Evolutionary conservation across 2,113 vertebrate species (phyloP).

Genomic region (Ceyx margarethae): DNA sequence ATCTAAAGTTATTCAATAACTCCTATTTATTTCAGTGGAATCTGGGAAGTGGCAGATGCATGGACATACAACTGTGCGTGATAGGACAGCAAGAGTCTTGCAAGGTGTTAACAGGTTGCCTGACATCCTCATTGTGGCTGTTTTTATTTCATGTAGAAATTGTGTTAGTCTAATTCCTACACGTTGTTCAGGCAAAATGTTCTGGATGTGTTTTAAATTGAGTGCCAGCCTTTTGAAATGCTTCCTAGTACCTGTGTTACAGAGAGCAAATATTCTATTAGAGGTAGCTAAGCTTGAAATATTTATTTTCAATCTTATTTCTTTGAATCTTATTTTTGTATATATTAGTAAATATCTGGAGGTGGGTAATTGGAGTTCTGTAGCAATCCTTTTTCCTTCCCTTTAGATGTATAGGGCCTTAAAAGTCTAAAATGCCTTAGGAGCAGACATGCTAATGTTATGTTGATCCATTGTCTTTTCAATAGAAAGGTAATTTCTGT

Average conservation of each 20-base stretch:
- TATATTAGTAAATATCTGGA: conserved; percentile 39
- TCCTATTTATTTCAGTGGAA: not conserved
- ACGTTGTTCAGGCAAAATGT: not conserved
- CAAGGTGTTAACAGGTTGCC: not conserved
- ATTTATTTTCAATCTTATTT: not conserved
- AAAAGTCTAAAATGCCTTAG: not conserved
- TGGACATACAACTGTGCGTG: not conserved
- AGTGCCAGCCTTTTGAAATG: not conserved
- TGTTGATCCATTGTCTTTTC: not conserved
- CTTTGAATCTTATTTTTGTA: not conserved
- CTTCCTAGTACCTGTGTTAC: not conserved
- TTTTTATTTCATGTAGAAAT: not conserved
- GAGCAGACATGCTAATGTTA: not conserved
- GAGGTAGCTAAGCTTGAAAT: not conserved
- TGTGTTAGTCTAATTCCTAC: not conserved
- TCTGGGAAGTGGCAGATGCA: not conserved
- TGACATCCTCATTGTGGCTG: not conserved
- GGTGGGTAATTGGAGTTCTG: conserved; percentile 3
- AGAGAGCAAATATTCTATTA: not conserved
- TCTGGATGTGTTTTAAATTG: not conserved
- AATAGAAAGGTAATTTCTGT: not conserved
- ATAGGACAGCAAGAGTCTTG: not conserved
- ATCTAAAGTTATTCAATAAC: conserved; percentile 35
- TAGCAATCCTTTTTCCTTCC: not conserved
- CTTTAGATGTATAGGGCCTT: not conserved